Base-by-base conservation (phyloP, 2,113 vertebrate species). In the Muntiacus muntjak region DNA sequence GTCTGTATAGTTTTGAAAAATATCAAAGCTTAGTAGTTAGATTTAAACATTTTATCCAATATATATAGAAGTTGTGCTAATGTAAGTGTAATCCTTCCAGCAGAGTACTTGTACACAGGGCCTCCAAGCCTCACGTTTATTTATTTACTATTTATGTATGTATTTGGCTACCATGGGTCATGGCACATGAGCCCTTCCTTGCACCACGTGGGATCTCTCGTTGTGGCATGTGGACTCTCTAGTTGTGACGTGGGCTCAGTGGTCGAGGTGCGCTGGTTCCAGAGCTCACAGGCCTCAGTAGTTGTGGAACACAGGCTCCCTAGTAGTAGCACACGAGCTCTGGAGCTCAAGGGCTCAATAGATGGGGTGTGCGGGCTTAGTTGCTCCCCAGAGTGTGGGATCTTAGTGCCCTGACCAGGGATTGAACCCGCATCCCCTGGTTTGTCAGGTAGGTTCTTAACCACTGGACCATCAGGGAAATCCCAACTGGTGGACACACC, bases 211-310 rank as follows among this genome's bases (percentile, higher is more conserved):
- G 23, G 23, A 76, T 40, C 40, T 14, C 43, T 43, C 23, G 0
- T 14, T 26, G 23, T 43, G 40, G 11, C 6, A 14, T 23, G 7
- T 26, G 71, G 36, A 43, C 71, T 43, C 57, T 58, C 71, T 43
- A 43, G 71, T 40, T 43, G 71, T 76, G 71, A 43, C 6, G 2
- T 25, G 23, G 71, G 71, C 71, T 43, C 23, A 43, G 40, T 76
- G 23, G 40, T 76, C 23, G 6, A 43, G 71, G 36, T 76, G 12
- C 12, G 0, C 14, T 1, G 0, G 71, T 43, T 26, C 12, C 71
- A 26, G 71, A 43, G 71, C 11, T 3, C 40, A 26, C 71, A 76
- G 71, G 36, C 36, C 43, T 43, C 71, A 14, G 36, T 3, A 26
- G 36, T 26, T 76, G 71, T 7, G 6, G 11, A 6, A 14, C 71